Conservation (phyloP, 2,888 invertebrate species). For the Adelognathus sp. region DNA sequence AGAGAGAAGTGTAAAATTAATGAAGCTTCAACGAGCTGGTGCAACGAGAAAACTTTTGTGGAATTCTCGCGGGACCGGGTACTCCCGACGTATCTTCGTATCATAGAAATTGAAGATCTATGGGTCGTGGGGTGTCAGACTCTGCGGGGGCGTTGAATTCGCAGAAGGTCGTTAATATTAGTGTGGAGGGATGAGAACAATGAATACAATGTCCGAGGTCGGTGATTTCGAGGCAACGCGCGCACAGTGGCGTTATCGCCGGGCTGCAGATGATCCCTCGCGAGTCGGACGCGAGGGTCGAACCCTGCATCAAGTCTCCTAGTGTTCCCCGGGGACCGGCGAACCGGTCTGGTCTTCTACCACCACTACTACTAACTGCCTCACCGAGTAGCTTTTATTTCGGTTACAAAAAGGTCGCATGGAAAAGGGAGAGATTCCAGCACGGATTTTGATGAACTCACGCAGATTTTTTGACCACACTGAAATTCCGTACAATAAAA, state of each 20-base stretch:
- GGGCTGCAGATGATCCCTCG: constrained; percentile 69
- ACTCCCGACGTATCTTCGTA: constrained; percentile 56
- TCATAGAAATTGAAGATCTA: constrained; percentile 74
- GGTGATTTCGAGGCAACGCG: constrained; percentile 22
- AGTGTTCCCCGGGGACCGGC: constrained; percentile 62
- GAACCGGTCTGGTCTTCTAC: constrained; percentile 32
- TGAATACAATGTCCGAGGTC: constrained; percentile 71
- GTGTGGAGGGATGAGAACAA: constrained; percentile 65
- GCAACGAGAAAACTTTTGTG: constrained; percentile 57
- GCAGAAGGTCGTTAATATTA: constrained; percentile 67
- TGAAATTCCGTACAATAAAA: too few relatives aligned
- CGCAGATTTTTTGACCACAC: neutral
- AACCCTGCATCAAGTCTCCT: constrained; percentile 1
- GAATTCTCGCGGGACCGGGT: constrained; percentile 50
- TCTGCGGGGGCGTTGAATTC: constrained; percentile 44
- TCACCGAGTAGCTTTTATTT: constrained; percentile 61
- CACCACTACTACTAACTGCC: neutral
- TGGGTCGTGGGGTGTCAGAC: constrained; percentile 22
- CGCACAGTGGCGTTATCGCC: constrained; percentile 71
- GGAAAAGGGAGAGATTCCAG: neutral
- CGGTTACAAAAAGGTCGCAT: constrained; percentile 62
- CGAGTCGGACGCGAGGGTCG: constrained; percentile 60
- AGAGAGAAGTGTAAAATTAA: constrained; percentile 14
- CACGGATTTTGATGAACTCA: neutral
- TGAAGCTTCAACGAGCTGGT: constrained; percentile 31